A percentile compares a stretch with the other conserved stretches of the same genome.
Evolutionary conservation across 2,888 invertebrate genomes (phyloP).

Genomic region (Drosophila peninsularis): DNA sequence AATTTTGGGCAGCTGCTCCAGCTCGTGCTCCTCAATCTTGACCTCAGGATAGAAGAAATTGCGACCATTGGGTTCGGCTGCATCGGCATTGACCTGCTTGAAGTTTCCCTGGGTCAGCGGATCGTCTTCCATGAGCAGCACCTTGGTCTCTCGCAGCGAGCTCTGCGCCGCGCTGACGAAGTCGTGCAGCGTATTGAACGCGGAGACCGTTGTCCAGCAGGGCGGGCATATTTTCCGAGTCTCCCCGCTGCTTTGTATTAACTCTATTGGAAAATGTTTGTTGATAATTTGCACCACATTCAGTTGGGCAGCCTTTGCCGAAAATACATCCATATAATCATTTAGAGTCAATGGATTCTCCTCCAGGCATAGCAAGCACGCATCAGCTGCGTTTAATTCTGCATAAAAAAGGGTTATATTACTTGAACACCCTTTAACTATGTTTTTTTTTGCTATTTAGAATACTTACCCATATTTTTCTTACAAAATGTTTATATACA

Average conservation of each 20-base stretch:
- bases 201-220: constrained; percentile 76
- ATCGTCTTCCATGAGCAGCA: constrained; percentile 68
- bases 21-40: constrained; percentile 80
- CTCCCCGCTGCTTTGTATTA: constrained; percentile 52
- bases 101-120: constrained; percentile 62
- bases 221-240: constrained; percentile 63
- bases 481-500: constrained; percentile 26
- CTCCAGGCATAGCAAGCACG: constrained; percentile 66
- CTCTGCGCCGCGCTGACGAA: constrained; percentile 64
- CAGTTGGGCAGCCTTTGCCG: constrained; percentile 40
- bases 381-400: constrained; percentile 31
- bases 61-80: constrained; percentile 32
- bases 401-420: background rate
- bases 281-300: constrained; percentile 57
- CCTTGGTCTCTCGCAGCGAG: constrained; percentile 62
- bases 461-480: constrained; percentile 50
- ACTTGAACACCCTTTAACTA: background rate
- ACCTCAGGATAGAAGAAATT: constrained; percentile 76
- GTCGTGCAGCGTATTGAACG: constrained; percentile 75
- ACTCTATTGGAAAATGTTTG: constrained; percentile 62
- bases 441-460: background rate
- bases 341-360: constrained; percentile 43
- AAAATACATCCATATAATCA: constrained; percentile 54
- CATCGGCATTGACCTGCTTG: constrained; percentile 41
- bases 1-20: constrained; percentile 80